phyloP scores from a whole-genome alignment of 1,140 invertebrate species.

The Drosophila arizonae region DNA sequence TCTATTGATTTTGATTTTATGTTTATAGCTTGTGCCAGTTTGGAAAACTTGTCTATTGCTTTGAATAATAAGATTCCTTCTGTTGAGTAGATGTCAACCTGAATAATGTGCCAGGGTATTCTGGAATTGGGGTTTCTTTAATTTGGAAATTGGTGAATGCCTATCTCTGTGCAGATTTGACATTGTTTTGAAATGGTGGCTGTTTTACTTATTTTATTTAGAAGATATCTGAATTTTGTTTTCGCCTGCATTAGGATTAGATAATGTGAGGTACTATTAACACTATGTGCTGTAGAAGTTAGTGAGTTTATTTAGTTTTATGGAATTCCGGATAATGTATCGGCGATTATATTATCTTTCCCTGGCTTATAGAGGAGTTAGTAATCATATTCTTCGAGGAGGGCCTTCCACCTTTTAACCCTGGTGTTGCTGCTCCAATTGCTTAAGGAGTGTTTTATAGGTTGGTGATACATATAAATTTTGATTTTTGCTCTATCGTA shows the following conservation, averaged over 20 bases:
- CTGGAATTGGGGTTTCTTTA: slow-evolving; percentile 1
- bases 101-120: not conserved
- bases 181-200: not conserved
- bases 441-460: not conserved
- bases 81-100: not conserved
- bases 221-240: not conserved
- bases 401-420: not conserved
- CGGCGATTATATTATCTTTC: not conserved
- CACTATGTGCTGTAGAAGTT: not conserved
- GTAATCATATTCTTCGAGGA: not conserved
- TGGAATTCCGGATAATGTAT: not conserved
- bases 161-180: not conserved
- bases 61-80: not conserved
- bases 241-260: not conserved
- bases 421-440: not conserved
- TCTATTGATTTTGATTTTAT: slow-evolving; percentile 1
- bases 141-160: not conserved
- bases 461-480: too few relatives aligned
- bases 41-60: not conserved
- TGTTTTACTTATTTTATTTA: slow-evolving; percentile 4
- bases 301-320: not conserved
- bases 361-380: not conserved
- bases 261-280: not conserved
- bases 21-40: not conserved
- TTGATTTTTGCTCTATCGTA: too few relatives aligned